These are phyloP conservation scores for Drosophila mauritiana DNA, from an alignment of 1,140 invertebrate genomes.

Conservation along the genomic window DNA sequence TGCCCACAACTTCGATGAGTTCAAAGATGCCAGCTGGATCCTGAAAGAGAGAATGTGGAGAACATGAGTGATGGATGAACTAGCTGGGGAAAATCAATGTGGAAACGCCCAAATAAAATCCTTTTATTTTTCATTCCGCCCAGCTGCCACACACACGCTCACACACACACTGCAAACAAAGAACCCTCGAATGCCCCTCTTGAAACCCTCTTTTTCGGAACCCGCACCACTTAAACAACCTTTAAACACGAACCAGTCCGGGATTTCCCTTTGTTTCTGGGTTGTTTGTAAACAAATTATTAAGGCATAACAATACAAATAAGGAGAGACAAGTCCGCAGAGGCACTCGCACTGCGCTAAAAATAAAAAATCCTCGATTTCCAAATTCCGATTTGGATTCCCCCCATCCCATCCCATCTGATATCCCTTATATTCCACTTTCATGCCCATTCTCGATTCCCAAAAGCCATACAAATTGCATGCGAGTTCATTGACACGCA, in stretches of 20 bases:
- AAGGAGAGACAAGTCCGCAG: constrained; percentile 44
- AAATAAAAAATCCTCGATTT: constrained; percentile 66
- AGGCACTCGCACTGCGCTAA: constrained; percentile 41
- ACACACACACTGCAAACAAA: constrained; percentile 24
- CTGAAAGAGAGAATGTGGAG: constrained; percentile 86
- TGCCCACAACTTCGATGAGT: constrained; percentile 99
- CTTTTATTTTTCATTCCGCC: constrained; percentile 4
- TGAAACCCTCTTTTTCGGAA: constrained; percentile 9
- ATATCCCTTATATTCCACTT: background rate
- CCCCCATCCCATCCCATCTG: background rate
- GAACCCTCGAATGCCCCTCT: constrained; percentile 15
- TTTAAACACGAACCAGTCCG: constrained; percentile 23
- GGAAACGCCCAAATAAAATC: constrained; percentile 46
- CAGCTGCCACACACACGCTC: constrained; percentile 14
- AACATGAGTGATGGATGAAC: constrained; percentile 10
- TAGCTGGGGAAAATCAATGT: constrained; percentile 26
- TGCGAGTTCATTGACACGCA: constrained; percentile 79
- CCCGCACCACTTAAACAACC: constrained; percentile 19
- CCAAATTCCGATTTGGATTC: constrained; percentile 30
- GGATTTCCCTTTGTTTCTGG: constrained; percentile 33
- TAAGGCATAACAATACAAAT: constrained; percentile 71
- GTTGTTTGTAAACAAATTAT: constrained; percentile 75
- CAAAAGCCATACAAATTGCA: constrained; percentile 77
- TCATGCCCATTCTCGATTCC: background rate
- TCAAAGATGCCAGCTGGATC: constrained; percentile 99